Evolutionary conservation across 2,113 vertebrate genomes (phyloP).

Genomic region (Anthoscopus minutus): DNA sequence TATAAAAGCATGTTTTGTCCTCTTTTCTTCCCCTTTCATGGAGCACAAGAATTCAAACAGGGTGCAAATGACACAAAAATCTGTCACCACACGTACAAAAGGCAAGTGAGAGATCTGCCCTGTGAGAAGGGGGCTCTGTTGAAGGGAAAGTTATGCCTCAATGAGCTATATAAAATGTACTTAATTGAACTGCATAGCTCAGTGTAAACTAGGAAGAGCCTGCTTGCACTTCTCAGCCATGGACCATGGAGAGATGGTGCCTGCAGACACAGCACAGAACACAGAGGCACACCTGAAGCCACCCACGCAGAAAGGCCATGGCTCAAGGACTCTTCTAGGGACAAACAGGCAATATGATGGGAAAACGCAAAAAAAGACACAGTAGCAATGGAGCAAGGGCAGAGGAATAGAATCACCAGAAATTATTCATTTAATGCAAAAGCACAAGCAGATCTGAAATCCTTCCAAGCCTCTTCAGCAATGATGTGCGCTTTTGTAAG

Average conservation of each 20-base stretch:
- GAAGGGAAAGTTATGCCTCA: neutral
- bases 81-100: neutral
- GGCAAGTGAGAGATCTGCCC: neutral
- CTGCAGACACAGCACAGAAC: neutral
- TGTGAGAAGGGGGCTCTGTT: neutral
- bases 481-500: neutral
- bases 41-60: neutral
- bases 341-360: neutral
- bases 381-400: neutral
- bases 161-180: neutral
- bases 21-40: neutral
- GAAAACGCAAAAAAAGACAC: neutral
- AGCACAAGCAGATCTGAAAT: neutral
- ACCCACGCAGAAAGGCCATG: neutral
- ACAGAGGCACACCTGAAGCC: neutral
- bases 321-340: neutral
- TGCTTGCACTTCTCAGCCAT: neutral
- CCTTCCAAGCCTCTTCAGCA: neutral
- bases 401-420: neutral
- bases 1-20: neutral
- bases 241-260: neutral
- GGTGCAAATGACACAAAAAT: neutral
- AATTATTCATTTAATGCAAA: neutral
- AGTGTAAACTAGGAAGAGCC: neutral
- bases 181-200: neutral